phyloP scores from a whole-genome alignment of 1,140 invertebrate species.

The Trichomalopsis sarcophagae region DNA sequence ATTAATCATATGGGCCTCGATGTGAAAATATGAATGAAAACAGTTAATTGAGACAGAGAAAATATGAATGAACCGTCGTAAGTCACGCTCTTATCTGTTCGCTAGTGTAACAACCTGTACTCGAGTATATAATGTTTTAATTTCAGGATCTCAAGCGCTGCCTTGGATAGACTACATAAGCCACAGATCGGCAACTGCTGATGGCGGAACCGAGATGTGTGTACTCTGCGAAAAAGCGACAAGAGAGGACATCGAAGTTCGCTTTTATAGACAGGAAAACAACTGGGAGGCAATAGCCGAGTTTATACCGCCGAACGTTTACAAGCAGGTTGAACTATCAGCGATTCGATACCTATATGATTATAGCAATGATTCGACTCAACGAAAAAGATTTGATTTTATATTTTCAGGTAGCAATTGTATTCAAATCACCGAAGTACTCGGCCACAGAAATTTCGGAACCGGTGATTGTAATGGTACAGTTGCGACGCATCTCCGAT shows the following conservation, averaged over 20 bases:
- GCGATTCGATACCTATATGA: neutral
- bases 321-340: conserved; percentile 82
- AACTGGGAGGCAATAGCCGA: conserved; percentile 93
- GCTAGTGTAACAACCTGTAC: neutral
- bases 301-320: conserved; percentile 90
- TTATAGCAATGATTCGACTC: neutral
- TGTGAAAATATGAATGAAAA: too few species aligned
- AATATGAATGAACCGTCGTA: conserved; percentile 98
- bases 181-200: conserved; percentile 85
- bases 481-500: conserved; percentile 87
- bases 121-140: neutral
- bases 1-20: too few species aligned
- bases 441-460: conserved; percentile 76
- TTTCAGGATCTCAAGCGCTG: conserved; percentile 82
- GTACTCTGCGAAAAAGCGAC: conserved; percentile 94
- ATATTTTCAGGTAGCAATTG: conserved; percentile 78
- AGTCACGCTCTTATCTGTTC: conserved; percentile 49
- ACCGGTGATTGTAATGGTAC: conserved; percentile 83
- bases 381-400: neutral
- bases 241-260: conserved; percentile 92
- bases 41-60: too few species aligned
- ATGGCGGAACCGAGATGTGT: conserved; percentile 93
- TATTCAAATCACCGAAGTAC: conserved; percentile 86
- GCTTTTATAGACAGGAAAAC: conserved; percentile 90
- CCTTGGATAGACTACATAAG: conserved; percentile 91